These are phyloP conservation scores for Meta bourneti DNA, from an alignment of 2,888 invertebrate species.

Conservation along the genomic window DNA sequence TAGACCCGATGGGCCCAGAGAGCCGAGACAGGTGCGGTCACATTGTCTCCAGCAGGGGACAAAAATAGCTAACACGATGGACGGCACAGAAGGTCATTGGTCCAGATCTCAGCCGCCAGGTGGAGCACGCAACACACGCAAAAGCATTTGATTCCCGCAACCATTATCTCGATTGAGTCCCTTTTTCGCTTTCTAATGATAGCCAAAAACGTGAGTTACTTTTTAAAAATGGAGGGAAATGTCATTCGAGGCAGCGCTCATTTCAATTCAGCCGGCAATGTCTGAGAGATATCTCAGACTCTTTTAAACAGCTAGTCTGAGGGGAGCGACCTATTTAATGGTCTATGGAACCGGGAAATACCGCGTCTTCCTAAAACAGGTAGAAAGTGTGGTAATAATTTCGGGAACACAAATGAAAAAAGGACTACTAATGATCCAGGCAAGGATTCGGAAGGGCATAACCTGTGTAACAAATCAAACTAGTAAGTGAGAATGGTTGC, in stretches of 20 bases:
- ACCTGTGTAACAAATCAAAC: too few relatives aligned
- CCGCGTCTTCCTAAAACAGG: too few relatives aligned
- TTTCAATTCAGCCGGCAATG: too few relatives aligned
- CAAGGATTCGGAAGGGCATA: too few relatives aligned
- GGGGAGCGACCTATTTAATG: too few relatives aligned
- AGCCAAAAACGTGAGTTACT: constrained; percentile 37
- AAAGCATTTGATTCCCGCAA: constrained; percentile 50
- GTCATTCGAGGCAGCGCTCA: constrained; percentile 1
- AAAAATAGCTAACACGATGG: constrained; percentile 45
- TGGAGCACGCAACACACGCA: constrained; percentile 41
- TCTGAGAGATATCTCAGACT: too few relatives aligned
- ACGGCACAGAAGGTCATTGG: constrained; percentile 44
- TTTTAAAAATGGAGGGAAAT: constrained; percentile 30
- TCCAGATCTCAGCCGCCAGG: constrained; percentile 40
- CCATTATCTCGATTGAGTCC: constrained; percentile 49
- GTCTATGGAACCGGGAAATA: too few relatives aligned
- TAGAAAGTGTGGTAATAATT: too few relatives aligned
- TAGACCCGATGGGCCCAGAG: constrained; percentile 57
- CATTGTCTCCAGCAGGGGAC: constrained; percentile 51
- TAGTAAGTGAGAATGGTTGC: too few relatives aligned
- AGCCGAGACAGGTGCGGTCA: constrained; percentile 65
- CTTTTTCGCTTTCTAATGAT: constrained; percentile 48
- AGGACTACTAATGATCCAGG: too few relatives aligned
- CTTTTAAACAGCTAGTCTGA: too few relatives aligned
- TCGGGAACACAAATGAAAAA: too few relatives aligned